These are phyloP conservation scores for Meloidogyne floridensis DNA, from an alignment of 1,140 invertebrate genomes.

Conservation along the genomic window DNA sequence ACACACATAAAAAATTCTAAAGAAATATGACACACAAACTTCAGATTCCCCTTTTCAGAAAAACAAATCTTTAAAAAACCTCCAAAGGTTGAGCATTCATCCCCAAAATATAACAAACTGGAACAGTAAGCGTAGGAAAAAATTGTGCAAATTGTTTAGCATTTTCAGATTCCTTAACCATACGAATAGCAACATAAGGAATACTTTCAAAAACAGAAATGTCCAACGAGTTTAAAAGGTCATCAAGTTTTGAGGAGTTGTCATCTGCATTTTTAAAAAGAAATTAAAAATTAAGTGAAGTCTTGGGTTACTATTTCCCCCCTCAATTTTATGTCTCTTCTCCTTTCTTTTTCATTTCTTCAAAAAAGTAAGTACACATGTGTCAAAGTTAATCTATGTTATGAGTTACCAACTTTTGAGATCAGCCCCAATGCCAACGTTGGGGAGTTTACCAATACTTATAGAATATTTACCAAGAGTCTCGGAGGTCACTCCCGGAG, in stretches of 20 bases:
- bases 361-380: neutral
- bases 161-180: slow-evolving; percentile 37
- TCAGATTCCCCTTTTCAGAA: no score
- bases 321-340: no score
- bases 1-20: no score
- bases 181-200: slow-evolving; percentile 36
- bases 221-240: slow-evolving; percentile 30
- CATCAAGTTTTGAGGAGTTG: slow-evolving; percentile 26
- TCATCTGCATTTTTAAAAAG: neutral
- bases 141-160: slow-evolving; percentile 44
- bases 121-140: slow-evolving; percentile 41
- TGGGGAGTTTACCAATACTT: no score
- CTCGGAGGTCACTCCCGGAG: no score
- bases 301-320: no score
- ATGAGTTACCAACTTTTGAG: no score
- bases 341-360: no score
- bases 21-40: no score
- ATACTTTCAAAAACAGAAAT: slow-evolving; percentile 26
- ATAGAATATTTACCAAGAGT: no score
- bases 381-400: no score
- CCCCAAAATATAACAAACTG: slow-evolving; percentile 40
- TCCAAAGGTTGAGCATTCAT: slow-evolving; percentile 45
- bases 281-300: slow-evolving; percentile 23
- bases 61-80: slow-evolving; percentile 14
- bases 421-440: no score